Evolutionary conservation across 2,797 vertebrate species (phyloP).

Genomic region (Oophaga sylvatica): DNA sequence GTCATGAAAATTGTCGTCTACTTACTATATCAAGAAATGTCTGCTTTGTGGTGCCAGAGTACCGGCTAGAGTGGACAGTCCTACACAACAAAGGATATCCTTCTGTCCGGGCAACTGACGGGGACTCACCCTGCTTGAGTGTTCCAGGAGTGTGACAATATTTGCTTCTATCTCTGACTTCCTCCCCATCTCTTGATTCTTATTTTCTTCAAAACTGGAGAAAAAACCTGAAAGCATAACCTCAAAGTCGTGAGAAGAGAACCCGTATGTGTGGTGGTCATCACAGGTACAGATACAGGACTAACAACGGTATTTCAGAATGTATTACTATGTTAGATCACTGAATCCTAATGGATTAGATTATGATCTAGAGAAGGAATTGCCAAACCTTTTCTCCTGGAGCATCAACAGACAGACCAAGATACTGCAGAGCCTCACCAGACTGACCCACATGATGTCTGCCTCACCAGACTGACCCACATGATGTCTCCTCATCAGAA

Average conservation of each 20-base stretch:
- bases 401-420: too few relatives aligned
- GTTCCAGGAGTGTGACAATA: conserved; percentile 86
- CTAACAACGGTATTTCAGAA: too few relatives aligned
- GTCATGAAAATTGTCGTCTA: neutral
- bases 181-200: conserved; percentile 78
- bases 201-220: conserved; percentile 82
- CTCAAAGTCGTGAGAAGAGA: neutral
- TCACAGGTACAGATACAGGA: neutral
- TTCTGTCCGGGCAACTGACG: neutral
- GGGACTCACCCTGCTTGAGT: conserved; percentile 82
- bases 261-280: neutral
- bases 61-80: neutral
- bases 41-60: neutral
- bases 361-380: too few relatives aligned
- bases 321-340: too few relatives aligned
- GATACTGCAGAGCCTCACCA: too few relatives aligned
- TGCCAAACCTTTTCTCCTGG: too few relatives aligned
- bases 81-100: conserved; percentile 28
- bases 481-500: too few relatives aligned
- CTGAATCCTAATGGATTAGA: too few relatives aligned
- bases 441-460: too few relatives aligned
- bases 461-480: too few relatives aligned
- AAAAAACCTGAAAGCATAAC: conserved; percentile 79
- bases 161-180: conserved; percentile 79
- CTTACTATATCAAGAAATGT: neutral